Percentiles rank a stretch among this genome's conserved stretches.
These are phyloP conservation scores for Mus minutoides DNA, from an alignment of 2,797 vertebrate genomes.

Conservation along the genomic window DNA sequence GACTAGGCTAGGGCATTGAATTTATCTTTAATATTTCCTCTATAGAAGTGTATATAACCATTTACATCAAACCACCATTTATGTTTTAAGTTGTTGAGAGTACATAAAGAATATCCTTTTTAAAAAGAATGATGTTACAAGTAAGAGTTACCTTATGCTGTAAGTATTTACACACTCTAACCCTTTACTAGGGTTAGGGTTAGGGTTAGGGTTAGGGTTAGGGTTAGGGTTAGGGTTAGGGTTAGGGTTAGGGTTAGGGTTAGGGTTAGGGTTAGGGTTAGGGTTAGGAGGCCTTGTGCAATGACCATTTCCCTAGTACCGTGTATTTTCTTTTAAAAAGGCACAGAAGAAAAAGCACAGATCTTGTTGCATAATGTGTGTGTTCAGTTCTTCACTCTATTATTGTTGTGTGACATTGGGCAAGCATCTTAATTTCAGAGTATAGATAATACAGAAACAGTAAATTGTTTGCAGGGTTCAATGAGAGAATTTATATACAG, in stretches of 20 bases:
- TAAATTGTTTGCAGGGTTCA: conserved; percentile 36
- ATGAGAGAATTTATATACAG: conserved; percentile 49
- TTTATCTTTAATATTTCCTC: not conserved
- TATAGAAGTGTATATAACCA: conserved; percentile 13
- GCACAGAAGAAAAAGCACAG: not conserved
- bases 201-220: not conserved
- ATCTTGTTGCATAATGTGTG: not conserved
- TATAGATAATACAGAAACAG: conserved; percentile 24
- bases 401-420: not conserved
- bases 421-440: conserved; percentile 49
- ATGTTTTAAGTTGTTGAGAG: conserved; percentile 48
- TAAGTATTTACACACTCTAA: not conserved
- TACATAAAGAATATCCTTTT: not conserved
- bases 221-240: not conserved
- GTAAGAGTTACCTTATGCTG: not conserved
- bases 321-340: not conserved
- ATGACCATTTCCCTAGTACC: not conserved
- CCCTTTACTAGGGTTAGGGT: not conserved
- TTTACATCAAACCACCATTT: not conserved
- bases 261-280: too few species aligned
- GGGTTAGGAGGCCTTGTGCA: not conserved
- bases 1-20: not conserved
- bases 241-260: not conserved
- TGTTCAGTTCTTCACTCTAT: not conserved
- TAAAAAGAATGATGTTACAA: not conserved